Evolutionary conservation across 2,888 invertebrate genomes (phyloP).

Genomic region (Melolontha melolontha): DNA sequence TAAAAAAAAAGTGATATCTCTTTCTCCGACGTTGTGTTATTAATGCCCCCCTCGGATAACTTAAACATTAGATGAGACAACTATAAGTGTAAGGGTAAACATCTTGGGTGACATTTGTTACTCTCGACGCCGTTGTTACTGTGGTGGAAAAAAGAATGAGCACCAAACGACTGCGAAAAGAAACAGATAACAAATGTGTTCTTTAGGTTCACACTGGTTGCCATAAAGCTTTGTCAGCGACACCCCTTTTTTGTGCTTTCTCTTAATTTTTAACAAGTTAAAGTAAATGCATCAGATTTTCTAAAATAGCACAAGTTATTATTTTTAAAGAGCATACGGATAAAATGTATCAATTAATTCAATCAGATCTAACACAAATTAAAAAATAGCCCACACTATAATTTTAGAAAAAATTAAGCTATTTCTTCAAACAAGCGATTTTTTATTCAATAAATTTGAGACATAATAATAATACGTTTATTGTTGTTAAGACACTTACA

Average conservation of each 20-base stretch:
- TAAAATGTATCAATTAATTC: too few relatives aligned
- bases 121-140: neutral
- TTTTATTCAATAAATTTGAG: too few relatives aligned
- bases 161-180: slow-evolving; percentile 27
- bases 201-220: slow-evolving; percentile 22
- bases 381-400: too few relatives aligned
- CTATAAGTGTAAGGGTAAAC: slow-evolving; percentile 33
- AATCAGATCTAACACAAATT: too few relatives aligned
- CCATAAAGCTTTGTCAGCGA: neutral
- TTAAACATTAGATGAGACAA: slow-evolving; percentile 37
- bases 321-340: too few relatives aligned
- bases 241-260: too few relatives aligned
- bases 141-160: neutral
- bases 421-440: too few relatives aligned
- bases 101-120: slow-evolving; percentile 37
- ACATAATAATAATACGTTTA: too few relatives aligned
- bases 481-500: too few relatives aligned
- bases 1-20: slow-evolving; percentile 33
- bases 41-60: slow-evolving; percentile 30
- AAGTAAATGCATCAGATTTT: too few relatives aligned
- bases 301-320: too few relatives aligned
- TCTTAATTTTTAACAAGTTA: slow-evolving; percentile 6
- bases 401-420: too few relatives aligned
- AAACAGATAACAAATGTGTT: slow-evolving; percentile 22
- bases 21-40: slow-evolving; percentile 24